Evolutionary conservation across 1,140 invertebrate genomes (phyloP).

Genomic region (Drosophila ercepeae): DNA sequence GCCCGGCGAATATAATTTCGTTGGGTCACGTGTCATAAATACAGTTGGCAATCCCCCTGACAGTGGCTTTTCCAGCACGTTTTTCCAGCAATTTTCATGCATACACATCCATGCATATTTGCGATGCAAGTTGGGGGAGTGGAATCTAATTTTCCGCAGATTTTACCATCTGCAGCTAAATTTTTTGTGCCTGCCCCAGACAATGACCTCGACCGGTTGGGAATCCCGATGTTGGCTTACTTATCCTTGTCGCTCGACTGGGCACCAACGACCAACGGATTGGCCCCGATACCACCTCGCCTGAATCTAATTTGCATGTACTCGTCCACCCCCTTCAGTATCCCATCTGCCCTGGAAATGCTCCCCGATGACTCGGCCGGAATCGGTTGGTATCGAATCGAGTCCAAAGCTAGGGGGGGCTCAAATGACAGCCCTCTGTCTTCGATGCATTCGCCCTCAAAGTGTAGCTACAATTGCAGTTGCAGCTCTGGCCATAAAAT

Average conservation of each 20-base stretch:
- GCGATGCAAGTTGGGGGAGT: constrained; percentile 8
- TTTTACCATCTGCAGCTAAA: constrained; percentile 52
- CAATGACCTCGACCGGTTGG: constrained; percentile 36
- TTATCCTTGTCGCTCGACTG: constrained; percentile 56
- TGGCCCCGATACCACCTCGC: constrained; percentile 43
- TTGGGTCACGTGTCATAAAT: constrained; percentile 55
- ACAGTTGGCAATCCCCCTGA: constrained; percentile 3
- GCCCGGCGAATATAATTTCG: constrained; percentile 40
- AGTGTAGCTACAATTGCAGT: constrained; percentile 25
- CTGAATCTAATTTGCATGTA: constrained; percentile 64
- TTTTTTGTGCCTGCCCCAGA: constrained; percentile 31
- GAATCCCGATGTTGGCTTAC: constrained; percentile 32
- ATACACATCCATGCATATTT: constrained; percentile 39
- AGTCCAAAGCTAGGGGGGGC: constrained; percentile 9
- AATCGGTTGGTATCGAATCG: constrained; percentile 12
- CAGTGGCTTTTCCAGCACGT: constrained; percentile 37
- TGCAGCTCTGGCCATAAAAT: constrained; percentile 39
- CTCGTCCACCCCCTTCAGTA: constrained; percentile 1
- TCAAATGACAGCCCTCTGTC: constrained; percentile 48
- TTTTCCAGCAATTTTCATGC: constrained; percentile 23
- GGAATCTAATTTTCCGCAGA: constrained; percentile 74
- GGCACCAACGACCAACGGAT: constrained; percentile 29
- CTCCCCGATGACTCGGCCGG: constrained; percentile 37
- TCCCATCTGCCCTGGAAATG: constrained; percentile 24
- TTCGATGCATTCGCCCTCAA: constrained; percentile 60